Percentiles rank a stretch among this genome's conserved stretches.
Conservation (phyloP, 2,888 invertebrate genomes). For the Allygus modestus region DNA sequence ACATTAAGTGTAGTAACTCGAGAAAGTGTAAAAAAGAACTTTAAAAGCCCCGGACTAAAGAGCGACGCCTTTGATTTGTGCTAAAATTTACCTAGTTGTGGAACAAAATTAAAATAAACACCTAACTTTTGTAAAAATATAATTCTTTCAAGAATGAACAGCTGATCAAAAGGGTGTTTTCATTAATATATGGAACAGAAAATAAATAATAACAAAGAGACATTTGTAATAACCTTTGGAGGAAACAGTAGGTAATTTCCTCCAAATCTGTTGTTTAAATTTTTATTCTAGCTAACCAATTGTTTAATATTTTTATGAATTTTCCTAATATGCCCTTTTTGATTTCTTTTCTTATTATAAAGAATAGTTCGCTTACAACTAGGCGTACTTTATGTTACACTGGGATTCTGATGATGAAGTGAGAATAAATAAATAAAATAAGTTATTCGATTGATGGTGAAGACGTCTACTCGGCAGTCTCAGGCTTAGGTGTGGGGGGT, state of each 20-base stretch:
- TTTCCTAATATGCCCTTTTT: too few species aligned
- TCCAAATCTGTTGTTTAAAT: too few species aligned
- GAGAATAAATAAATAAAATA: conserved; percentile 5
- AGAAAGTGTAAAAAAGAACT: conserved; percentile 10
- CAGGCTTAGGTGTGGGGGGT: neutral
- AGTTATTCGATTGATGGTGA: neutral
- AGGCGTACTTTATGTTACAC: neutral
- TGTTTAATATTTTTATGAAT: too few species aligned
- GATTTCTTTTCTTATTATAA: too few species aligned
- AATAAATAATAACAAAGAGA: too few species aligned
- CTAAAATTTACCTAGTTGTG: conserved; percentile 11
- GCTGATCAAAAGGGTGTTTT: too few species aligned
- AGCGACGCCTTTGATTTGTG: neutral
- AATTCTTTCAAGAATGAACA: neutral
- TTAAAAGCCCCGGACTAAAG: conserved; percentile 8
- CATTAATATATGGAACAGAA: too few species aligned
- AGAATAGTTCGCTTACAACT: conserved; percentile 21
- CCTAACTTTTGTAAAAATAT: neutral
- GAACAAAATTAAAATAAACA: neutral
- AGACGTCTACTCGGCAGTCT: neutral
- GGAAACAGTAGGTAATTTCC: too few species aligned
- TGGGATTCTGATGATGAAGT: neutral
- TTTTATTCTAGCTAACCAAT: too few species aligned
- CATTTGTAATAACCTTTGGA: too few species aligned
- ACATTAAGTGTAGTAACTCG: conserved; percentile 50